phyloP scores from a whole-genome alignment of 2,113 vertebrate species.

The Coptodon rendalli region DNA sequence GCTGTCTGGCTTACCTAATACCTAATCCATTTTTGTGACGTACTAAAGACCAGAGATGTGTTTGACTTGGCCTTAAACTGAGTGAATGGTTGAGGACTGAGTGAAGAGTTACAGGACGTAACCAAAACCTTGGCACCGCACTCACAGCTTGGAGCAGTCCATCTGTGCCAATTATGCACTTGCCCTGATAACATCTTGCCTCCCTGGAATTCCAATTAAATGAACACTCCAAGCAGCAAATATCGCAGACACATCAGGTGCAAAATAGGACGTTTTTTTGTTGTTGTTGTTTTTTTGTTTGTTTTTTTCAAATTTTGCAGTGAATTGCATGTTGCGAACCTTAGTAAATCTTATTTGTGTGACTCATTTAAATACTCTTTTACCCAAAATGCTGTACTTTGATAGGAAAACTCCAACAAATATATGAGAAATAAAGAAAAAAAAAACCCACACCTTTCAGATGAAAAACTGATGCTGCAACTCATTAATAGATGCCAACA shows the following conservation, averaged over 20 bases:
- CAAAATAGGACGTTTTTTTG: background rate
- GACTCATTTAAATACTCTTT: background rate
- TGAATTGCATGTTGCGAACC: background rate
- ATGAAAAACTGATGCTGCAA: background rate
- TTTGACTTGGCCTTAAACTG: background rate
- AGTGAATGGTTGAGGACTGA: background rate
- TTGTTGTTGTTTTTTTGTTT: rapidly evolving
- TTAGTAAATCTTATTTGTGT: background rate
- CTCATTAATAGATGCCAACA: background rate
- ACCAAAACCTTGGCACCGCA: background rate
- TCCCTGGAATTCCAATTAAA: background rate
- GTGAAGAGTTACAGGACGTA: background rate
- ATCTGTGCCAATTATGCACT: background rate
- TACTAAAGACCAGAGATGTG: background rate
- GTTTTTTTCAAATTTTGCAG: background rate
- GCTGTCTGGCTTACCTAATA: background rate
- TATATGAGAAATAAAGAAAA: background rate
- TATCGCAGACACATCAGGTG: background rate
- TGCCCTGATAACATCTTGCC: background rate
- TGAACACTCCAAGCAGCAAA: background rate
- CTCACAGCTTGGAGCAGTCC: background rate
- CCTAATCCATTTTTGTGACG: background rate
- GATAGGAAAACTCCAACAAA: background rate
- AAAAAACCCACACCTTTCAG: background rate
- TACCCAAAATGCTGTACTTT: background rate